A percentile compares a stretch with the other conserved stretches of the same genome.
These are phyloP conservation scores for Himalopsyche kuldschensis DNA, from an alignment of 2,888 invertebrate species.

Conservation along the genomic window DNA sequence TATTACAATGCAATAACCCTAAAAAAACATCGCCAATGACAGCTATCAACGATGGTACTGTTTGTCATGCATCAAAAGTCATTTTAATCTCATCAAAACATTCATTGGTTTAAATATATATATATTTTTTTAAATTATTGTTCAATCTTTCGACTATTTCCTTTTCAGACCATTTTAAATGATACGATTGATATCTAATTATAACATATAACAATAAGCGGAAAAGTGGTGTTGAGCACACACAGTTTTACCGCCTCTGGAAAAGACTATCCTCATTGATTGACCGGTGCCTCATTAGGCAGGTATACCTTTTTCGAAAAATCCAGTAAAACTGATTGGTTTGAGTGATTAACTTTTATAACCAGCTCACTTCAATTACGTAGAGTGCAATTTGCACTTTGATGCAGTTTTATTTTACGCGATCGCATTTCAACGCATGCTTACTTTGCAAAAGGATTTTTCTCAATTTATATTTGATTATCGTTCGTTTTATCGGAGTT, in stretches of 20 bases:
- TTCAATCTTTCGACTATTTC: no score
- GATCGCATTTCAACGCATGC: background rate
- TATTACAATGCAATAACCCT: no score
- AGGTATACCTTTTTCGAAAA: background rate
- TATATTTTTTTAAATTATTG: no score
- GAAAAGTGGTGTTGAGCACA: no score
- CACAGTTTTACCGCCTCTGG: background rate
- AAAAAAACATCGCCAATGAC: no score
- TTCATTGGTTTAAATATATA: no score
- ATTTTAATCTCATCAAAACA: no score
- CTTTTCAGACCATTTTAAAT: no score
- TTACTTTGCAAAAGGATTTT: background rate
- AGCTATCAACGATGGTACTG: no score
- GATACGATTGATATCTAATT: no score
- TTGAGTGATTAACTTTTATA: constrained; percentile 38
- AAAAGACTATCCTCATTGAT: constrained; percentile 1
- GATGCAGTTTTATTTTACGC: constrained; percentile 19
- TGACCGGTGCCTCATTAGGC: constrained; percentile 8
- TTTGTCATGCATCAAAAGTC: no score
- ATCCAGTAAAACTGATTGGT: constrained; percentile 36
- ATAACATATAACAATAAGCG: no score
- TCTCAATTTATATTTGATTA: background rate
- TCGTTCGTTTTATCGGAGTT: background rate
- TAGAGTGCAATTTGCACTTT: constrained; percentile 34
- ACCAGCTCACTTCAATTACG: constrained; percentile 32